These are phyloP conservation scores for Bombus superbus DNA, from an alignment of 1,140 invertebrate genomes.

Conservation along the genomic window DNA sequence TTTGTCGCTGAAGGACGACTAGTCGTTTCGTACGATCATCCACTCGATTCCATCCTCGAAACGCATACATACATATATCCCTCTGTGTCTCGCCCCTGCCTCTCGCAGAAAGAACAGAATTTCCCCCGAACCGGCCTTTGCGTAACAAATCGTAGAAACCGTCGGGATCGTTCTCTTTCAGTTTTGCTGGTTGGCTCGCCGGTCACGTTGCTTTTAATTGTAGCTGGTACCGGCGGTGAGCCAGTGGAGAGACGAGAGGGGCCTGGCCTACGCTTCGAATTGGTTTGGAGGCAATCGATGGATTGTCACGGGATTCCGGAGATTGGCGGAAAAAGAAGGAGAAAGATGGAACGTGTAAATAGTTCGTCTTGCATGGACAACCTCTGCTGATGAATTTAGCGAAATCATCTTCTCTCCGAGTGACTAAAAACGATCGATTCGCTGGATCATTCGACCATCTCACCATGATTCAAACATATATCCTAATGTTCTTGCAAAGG, in stretches of 20 bases:
- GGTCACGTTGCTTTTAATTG: slow-evolving; percentile 69
- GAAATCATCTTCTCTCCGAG: slow-evolving; percentile 11
- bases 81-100: slow-evolving; percentile 8
- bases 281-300: slow-evolving; percentile 26
- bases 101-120: neutral
- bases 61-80: neutral
- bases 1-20: slow-evolving; percentile 42
- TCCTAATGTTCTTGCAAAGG: neutral
- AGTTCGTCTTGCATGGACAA: neutral
- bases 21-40: slow-evolving; percentile 1
- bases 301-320: slow-evolving; percentile 45
- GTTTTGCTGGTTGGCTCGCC: slow-evolving; percentile 43
- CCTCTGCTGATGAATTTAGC: neutral
- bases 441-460: neutral
- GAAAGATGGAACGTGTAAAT: neutral
- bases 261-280: slow-evolving; percentile 34
- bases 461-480: neutral
- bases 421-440: neutral
- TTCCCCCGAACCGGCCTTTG: slow-evolving; percentile 34
- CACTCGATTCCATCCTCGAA: neutral
- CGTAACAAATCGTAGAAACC: slow-evolving; percentile 60
- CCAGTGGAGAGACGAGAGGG: neutral
- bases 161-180: slow-evolving; percentile 50
- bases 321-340: slow-evolving; percentile 38
- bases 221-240: slow-evolving; percentile 47